Conservation (phyloP, 2,113 vertebrate species). For the Dasyprocta punctata region DNA sequence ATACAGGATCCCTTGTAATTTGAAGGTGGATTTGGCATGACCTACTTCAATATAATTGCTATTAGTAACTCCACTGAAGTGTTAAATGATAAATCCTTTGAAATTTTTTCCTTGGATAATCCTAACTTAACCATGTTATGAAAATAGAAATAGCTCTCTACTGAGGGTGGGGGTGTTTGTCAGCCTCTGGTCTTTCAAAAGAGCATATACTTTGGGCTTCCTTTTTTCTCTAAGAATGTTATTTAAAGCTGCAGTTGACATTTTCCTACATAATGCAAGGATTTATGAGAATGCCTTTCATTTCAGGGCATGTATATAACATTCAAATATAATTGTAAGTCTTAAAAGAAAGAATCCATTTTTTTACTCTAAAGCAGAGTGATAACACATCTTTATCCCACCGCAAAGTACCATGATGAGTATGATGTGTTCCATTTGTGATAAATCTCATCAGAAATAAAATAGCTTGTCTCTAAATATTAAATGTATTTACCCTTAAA, state of each 20-base stretch:
- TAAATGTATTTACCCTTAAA: conserved; percentile 43
- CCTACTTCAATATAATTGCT: conserved; percentile 74
- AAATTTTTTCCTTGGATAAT: conserved; percentile 72
- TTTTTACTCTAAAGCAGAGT: conserved; percentile 57
- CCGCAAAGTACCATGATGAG: neutral
- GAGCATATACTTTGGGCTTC: conserved; percentile 47
- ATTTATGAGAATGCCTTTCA: conserved; percentile 67
- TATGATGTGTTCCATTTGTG: conserved; percentile 10
- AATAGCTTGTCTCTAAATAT: conserved; percentile 55
- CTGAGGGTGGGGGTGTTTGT: neutral
- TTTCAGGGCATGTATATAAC: conserved; percentile 58
- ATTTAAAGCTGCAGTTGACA: conserved; percentile 62
- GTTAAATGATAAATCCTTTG: conserved; percentile 78
- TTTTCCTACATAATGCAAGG: conserved; percentile 65
- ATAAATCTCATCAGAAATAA: conserved; percentile 56
- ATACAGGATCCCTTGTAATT: conserved; percentile 61
- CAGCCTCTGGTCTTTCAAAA: conserved; percentile 2
- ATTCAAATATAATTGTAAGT: conserved; percentile 58
- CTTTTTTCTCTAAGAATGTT: conserved; percentile 59
- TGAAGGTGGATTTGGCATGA: conserved; percentile 70
- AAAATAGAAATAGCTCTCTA: conserved; percentile 71
- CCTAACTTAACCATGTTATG: conserved; percentile 71
- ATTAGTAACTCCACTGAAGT: conserved; percentile 76
- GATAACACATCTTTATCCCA: conserved; percentile 52
- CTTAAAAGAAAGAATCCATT: conserved; percentile 58